phyloP scores from a whole-genome alignment of 1,140 invertebrate species.

The Chelonus insularis region DNA sequence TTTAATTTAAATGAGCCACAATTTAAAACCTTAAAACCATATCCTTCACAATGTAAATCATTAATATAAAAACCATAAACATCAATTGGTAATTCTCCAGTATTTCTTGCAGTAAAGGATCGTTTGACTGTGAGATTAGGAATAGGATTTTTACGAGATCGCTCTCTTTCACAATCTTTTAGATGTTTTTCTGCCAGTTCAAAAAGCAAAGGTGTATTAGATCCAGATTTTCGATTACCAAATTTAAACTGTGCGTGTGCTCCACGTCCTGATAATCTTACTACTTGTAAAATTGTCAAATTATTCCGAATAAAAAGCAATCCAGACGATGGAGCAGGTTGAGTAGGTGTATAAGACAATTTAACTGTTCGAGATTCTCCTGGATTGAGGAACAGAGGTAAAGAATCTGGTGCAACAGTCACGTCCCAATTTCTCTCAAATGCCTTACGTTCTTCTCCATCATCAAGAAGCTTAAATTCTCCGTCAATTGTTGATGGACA shows the following conservation, averaged over 20 bases:
- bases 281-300: constrained; percentile 85
- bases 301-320: constrained; percentile 76
- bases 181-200: constrained; percentile 84
- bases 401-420: constrained; percentile 38
- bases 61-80: constrained; percentile 79
- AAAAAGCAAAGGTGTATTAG: constrained; percentile 74
- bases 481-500: constrained; percentile 43
- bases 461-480: constrained; percentile 53
- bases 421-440: constrained; percentile 45
- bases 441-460: constrained; percentile 37
- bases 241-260: constrained; percentile 86
- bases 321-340: constrained; percentile 45
- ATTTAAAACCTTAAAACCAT: constrained; percentile 84
- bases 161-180: constrained; percentile 74
- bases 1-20: constrained; percentile 79
- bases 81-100: constrained; percentile 79
- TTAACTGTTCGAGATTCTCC: constrained; percentile 52
- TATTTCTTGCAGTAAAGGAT: constrained; percentile 86
- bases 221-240: constrained; percentile 84
- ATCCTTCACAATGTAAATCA: constrained; percentile 77
- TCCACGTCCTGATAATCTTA: constrained; percentile 80
- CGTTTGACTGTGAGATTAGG: constrained; percentile 80
- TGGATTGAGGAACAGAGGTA: constrained; percentile 55
- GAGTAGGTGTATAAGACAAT: constrained; percentile 52
- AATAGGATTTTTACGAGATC: constrained; percentile 58